Evolutionary conservation across 2,888 invertebrate genomes (phyloP).

Genomic region (Bhutanitis thaidina): DNA sequence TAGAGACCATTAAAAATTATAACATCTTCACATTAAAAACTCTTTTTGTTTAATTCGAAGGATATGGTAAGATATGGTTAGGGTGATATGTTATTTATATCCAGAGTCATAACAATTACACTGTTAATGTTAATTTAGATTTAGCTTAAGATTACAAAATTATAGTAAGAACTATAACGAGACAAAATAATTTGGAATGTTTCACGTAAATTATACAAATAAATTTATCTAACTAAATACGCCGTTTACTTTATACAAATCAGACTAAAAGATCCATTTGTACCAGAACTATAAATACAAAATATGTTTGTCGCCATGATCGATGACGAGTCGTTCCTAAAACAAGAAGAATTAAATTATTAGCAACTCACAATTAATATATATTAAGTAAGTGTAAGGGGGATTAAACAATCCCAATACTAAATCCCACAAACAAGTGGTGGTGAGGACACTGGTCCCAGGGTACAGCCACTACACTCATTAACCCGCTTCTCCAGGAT

Average conservation of each 20-base stretch:
- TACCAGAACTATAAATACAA: conserved; percentile 56
- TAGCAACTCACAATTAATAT: neutral
- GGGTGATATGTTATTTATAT: conserved; percentile 62
- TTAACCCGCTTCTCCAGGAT: too few relatives aligned
- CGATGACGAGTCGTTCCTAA: conserved; percentile 54
- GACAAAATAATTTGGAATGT: conserved; percentile 2
- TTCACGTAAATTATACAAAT: neutral
- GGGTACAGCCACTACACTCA: too few relatives aligned
- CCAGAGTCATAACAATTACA: neutral
- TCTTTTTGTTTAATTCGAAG: conserved; percentile 26
- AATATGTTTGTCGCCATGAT: conserved; percentile 60
- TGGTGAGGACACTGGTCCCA: too few relatives aligned
- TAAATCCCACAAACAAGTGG: too few relatives aligned
- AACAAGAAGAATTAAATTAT: conserved; percentile 42
- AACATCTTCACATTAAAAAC: neutral
- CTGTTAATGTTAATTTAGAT: neutral
- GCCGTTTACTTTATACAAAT: conserved; percentile 26
- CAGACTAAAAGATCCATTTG: conserved; percentile 60
- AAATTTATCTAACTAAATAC: conserved; percentile 16
- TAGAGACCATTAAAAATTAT: neutral
- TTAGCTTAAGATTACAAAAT: neutral
- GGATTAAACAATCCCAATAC: too few relatives aligned
- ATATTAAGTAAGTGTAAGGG: too few relatives aligned
- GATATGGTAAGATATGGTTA: conserved; percentile 48
- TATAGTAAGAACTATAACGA: neutral